Evolutionary conservation across 2,888 invertebrate species (phyloP).

Genomic region (Drosophila atripex): DNA sequence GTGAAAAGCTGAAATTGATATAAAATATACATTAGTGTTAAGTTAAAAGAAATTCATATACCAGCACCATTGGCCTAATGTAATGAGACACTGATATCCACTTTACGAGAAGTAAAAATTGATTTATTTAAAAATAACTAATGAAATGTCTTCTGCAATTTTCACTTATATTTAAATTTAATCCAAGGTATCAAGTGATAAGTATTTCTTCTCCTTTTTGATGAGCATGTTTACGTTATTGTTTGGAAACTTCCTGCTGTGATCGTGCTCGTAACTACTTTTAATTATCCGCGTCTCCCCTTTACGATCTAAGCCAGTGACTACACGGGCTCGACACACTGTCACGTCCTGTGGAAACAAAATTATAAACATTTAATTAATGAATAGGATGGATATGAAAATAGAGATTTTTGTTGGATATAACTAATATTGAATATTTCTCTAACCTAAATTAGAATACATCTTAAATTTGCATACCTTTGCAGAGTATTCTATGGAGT

Average conservation of each 20-base stretch:
- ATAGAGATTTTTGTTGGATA: no score
- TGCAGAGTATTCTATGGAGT: no score
- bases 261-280: slow-evolving; percentile 80
- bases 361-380: neutral
- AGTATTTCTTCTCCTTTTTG: slow-evolving; percentile 40
- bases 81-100: slow-evolving; percentile 10
- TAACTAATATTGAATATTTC: no score
- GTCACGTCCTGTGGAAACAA: slow-evolving; percentile 76
- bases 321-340: slow-evolving; percentile 81
- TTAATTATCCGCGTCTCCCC: slow-evolving; percentile 80
- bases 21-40: neutral
- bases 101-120: slow-evolving; percentile 10
- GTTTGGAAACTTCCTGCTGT: slow-evolving; percentile 69
- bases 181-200: slow-evolving; percentile 32
- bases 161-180: slow-evolving; percentile 35
- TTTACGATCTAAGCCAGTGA: slow-evolving; percentile 75
- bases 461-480: no score
- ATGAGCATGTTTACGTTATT: slow-evolving; percentile 33
- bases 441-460: no score
- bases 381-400: neutral
- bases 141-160: slow-evolving; percentile 11
- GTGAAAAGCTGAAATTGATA: slow-evolving; percentile 78
- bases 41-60: neutral
- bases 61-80: neutral
- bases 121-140: slow-evolving; percentile 52